Conservation (phyloP, 2,113 vertebrate genomes). For the Craseonycteris thonglongyai region DNA sequence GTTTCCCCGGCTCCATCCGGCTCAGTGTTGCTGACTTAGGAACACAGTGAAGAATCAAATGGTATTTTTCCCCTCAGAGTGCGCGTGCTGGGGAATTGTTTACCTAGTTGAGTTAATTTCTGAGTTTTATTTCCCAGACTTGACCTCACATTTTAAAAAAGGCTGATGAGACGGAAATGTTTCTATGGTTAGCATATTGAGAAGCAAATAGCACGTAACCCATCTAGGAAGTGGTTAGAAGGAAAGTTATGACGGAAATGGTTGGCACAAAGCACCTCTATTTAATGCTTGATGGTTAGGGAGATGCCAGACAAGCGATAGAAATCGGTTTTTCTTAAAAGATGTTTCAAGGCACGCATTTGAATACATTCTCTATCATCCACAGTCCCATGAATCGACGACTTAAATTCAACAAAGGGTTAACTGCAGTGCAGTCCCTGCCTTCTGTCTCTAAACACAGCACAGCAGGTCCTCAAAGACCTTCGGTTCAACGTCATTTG, state of each 20-base stretch:
- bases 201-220: not conserved
- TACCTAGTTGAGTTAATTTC: not conserved
- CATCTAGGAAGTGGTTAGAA: not conserved
- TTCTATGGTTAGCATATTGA: not conserved
- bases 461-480: not conserved
- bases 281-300: not conserved
- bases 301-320: not conserved
- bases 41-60: not conserved
- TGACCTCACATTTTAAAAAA: not conserved
- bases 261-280: not conserved
- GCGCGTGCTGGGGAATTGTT: not conserved
- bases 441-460: not conserved
- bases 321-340: not conserved
- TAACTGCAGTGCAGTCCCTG: rapidly evolving
- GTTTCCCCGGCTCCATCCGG: not conserved
- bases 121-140: not conserved
- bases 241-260: not conserved
- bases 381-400: not conserved
- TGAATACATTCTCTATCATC: not conserved
- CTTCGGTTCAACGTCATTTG: rapidly evolving
- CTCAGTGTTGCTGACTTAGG: not conserved
- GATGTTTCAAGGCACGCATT: not conserved
- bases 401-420: not conserved
- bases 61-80: not conserved
- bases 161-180: not conserved